Evolutionary conservation across 2,113 vertebrate species (phyloP).

Genomic region (Antennarius striatus): DNA sequence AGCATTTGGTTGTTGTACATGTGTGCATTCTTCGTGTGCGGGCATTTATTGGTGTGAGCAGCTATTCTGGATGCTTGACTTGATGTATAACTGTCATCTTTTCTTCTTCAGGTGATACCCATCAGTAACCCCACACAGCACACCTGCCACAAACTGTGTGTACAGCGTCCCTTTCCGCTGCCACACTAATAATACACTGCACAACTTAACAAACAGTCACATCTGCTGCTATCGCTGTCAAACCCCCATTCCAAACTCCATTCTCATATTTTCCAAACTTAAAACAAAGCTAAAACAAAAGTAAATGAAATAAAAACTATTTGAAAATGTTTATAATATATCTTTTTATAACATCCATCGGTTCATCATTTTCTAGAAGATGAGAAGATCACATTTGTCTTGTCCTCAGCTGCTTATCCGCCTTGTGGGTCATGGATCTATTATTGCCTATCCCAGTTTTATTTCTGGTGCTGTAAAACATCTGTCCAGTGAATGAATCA

Average conservation of each 20-base stretch:
- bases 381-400: too few species aligned
- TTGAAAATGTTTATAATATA: background rate
- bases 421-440: background rate
- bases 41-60: background rate
- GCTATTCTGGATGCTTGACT: slow-evolving; percentile 10
- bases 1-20: background rate
- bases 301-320: too few species aligned
- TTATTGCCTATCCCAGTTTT: background rate
- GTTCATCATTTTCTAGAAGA: too few species aligned
- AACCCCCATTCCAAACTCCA: background rate
- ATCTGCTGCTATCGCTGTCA: background rate
- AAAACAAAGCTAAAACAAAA: background rate
- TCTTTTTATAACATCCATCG: background rate
- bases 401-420: too few species aligned
- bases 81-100: slow-evolving; percentile 23
- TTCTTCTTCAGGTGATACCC: slow-evolving; percentile 39
- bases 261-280: background rate
- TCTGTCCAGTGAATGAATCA: background rate
- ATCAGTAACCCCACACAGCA: slow-evolving; percentile 25
- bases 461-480: background rate
- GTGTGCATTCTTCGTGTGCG: background rate
- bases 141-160: slow-evolving; percentile 33
- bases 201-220: background rate
- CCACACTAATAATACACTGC: background rate
- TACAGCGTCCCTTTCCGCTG: background rate